These are phyloP conservation scores for Mormoops blainvillei DNA, from an alignment of 2,113 vertebrate genomes.

Conservation along the genomic window DNA sequence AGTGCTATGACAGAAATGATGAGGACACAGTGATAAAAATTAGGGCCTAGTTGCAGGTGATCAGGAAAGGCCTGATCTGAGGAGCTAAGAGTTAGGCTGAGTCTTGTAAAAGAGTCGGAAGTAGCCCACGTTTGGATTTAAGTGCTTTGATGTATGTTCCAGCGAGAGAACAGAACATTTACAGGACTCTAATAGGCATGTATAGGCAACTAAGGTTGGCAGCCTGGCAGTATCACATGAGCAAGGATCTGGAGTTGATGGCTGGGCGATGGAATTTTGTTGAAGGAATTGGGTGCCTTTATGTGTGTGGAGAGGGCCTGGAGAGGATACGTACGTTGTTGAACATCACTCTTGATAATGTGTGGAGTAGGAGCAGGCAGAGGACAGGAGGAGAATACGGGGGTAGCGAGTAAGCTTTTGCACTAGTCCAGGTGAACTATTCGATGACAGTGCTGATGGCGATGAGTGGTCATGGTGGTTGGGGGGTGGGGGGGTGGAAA, in stretches of 20 bases:
- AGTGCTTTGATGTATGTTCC: not conserved
- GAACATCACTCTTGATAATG: not conserved
- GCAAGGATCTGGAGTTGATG: not conserved
- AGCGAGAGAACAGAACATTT: not conserved
- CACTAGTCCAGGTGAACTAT: not conserved
- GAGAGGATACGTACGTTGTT: not conserved
- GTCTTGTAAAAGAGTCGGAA: not conserved
- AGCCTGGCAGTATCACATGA: accelerated
- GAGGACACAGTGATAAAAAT: not conserved
- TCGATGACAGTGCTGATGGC: not conserved
- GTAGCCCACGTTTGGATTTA: not conserved
- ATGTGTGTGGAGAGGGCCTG: not conserved
- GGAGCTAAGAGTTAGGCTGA: not conserved
- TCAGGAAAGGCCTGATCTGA: not conserved
- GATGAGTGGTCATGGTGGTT: not conserved
- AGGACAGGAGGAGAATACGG: not conserved
- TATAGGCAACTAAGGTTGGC: not conserved
- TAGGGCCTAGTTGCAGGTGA: not conserved
- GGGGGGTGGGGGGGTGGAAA: not conserved
- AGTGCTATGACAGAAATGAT: not conserved
- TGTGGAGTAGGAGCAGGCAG: not conserved
- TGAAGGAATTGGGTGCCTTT: not conserved
- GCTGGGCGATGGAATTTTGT: not conserved
- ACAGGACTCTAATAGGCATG: not conserved
- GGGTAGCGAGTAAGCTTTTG: not conserved